These are phyloP conservation scores for Dermatemys mawii DNA, from an alignment of 2,113 vertebrate species.

Conservation along the genomic window DNA sequence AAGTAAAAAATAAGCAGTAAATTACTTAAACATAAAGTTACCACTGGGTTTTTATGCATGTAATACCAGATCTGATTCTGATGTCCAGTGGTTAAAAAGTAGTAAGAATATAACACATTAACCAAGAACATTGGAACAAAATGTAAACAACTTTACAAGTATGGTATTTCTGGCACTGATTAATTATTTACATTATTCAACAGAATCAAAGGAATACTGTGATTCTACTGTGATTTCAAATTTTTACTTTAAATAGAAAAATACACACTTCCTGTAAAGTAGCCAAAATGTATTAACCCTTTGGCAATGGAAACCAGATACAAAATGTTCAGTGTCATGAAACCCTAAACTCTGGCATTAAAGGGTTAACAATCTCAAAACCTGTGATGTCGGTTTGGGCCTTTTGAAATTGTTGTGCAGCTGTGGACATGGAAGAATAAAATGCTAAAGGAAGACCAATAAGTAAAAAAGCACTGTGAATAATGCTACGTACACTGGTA, in stretches of 20 bases:
- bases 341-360: constrained; percentile 40
- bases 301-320: constrained; percentile 50
- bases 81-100: constrained; percentile 50
- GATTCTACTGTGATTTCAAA: constrained; percentile 55
- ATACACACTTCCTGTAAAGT: constrained; percentile 29
- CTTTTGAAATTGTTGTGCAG: constrained; percentile 62
- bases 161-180: constrained; percentile 61
- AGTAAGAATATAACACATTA: constrained; percentile 47
- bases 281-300: constrained; percentile 44
- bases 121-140: constrained; percentile 50
- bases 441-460: constrained; percentile 9
- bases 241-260: constrained; percentile 47
- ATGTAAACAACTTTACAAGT: constrained; percentile 61
- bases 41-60: constrained; percentile 56
- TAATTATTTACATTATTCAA: constrained; percentile 53
- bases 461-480: constrained; percentile 22
- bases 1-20: constrained; percentile 56
- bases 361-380: constrained; percentile 16
- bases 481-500: constrained; percentile 3
- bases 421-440: background rate
- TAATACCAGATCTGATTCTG: constrained; percentile 39
- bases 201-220: constrained; percentile 71
- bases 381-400: constrained; percentile 13
- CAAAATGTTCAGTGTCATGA: constrained; percentile 42
- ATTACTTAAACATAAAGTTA: constrained; percentile 43